phyloP scores from a whole-genome alignment of 2,113 vertebrate species.

The Dipodomys spectabilis region DNA sequence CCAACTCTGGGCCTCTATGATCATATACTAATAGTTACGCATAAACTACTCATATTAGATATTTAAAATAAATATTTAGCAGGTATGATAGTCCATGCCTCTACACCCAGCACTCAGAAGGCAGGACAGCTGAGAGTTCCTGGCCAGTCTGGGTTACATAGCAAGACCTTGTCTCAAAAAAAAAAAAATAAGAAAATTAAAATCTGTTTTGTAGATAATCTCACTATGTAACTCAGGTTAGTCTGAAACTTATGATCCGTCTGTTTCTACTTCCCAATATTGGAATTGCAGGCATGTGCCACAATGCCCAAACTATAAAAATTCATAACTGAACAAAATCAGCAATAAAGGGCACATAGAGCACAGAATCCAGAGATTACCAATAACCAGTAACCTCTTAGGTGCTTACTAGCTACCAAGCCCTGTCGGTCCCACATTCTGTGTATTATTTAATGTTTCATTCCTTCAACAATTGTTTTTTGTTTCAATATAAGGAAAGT shows the following conservation, averaged over 20 bases:
- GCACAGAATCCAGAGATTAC: neutral
- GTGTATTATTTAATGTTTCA: slow-evolving; percentile 36
- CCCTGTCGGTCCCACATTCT: neutral
- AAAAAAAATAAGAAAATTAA: no score
- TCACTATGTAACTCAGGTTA: no score
- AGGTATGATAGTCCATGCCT: neutral
- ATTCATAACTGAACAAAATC: slow-evolving; percentile 42
- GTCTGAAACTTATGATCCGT: no score
- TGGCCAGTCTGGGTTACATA: neutral
- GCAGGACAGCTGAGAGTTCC: neutral
- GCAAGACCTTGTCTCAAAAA: no score
- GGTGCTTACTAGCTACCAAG: neutral
- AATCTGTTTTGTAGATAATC: no score
- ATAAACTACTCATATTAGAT: neutral
- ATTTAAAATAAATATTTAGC: slow-evolving; percentile 20
- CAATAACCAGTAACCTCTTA: neutral
- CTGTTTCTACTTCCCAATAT: no score
- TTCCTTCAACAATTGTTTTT: slow-evolving; percentile 27
- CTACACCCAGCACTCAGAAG: neutral
- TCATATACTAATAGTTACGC: neutral
- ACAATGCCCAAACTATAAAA: neutral
- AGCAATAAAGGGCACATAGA: neutral
- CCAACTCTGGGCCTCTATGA: slow-evolving; percentile 32
- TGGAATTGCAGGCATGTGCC: no score
- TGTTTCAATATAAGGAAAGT: slow-evolving; percentile 12